These are phyloP conservation scores for Enteromius thamalakanensis DNA, from an alignment of 2,797 vertebrate species.

Conservation along the genomic window DNA sequence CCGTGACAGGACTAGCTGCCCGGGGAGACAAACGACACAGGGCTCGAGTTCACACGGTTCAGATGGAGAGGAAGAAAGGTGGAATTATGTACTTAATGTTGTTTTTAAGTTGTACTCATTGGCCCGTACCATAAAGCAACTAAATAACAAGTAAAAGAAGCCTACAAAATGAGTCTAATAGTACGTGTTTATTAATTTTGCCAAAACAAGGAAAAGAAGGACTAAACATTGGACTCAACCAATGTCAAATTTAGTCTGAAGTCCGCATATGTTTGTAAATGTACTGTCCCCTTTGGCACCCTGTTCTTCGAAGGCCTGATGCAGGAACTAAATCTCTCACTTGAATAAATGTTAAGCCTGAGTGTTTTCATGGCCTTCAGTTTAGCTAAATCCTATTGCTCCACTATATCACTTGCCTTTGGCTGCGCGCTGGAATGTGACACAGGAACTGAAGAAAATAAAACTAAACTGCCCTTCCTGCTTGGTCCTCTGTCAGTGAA, in stretches of 20 bases:
- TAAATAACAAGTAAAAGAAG: not conserved
- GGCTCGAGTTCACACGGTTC: constrained; percentile 50
- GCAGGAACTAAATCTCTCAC: constrained; percentile 28
- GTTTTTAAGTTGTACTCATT: constrained; percentile 4
- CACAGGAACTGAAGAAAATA: constrained; percentile 54
- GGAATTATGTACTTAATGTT: not conserved
- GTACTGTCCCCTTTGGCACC: not conserved
- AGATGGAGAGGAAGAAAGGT: not conserved
- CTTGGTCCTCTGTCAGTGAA: constrained; percentile 40
- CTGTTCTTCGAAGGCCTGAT: constrained; percentile 16
- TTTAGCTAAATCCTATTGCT: constrained; percentile 51
- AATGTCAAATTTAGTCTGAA: constrained; percentile 27
- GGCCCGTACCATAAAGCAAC: not conserved
- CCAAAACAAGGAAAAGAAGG: not conserved
- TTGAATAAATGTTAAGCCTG: constrained; percentile 27
- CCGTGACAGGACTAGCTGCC: constrained; percentile 62
- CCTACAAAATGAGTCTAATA: not conserved
- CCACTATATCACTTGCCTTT: constrained; percentile 49
- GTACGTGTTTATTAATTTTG: not conserved
- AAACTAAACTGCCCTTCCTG: constrained; percentile 48
- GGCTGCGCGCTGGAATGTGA: constrained; percentile 56
- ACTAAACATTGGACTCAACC: constrained; percentile 15
- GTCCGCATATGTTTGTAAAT: constrained; percentile 12
- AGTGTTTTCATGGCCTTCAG: constrained; percentile 47
- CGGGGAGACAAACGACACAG: constrained; percentile 62